These are phyloP conservation scores for Ianthella basta DNA, from an alignment of 37 sponge, comb jelly and placozoan species.

Conservation along the genomic window DNA sequence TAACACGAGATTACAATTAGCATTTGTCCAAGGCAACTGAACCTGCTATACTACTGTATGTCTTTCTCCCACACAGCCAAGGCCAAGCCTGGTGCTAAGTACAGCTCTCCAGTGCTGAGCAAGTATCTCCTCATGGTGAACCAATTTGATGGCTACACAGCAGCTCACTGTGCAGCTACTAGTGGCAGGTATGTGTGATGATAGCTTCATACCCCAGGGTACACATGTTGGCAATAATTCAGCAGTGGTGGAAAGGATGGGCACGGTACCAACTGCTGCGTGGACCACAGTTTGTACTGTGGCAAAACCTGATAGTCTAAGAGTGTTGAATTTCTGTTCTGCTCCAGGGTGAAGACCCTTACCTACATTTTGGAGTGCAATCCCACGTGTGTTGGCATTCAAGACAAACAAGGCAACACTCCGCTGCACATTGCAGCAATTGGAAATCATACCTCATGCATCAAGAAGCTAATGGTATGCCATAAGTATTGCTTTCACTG, in stretches of 20 bases:
- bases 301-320: neutral
- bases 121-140: too few species aligned
- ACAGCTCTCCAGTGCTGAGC: too few species aligned
- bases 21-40: neutral
- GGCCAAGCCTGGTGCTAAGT: too few species aligned
- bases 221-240: too few species aligned
- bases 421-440: neutral
- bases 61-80: neutral
- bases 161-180: too few species aligned
- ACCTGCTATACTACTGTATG: neutral
- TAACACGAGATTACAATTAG: neutral
- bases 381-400: neutral
- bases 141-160: too few species aligned
- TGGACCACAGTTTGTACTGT: neutral
- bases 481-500: too few species aligned
- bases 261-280: neutral
- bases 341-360: neutral
- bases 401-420: neutral
- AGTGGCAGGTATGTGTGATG: too few species aligned
- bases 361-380: neutral
- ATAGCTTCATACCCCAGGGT: too few species aligned
- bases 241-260: neutral
- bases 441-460: neutral
- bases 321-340: neutral
- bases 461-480: neutral